Evolutionary conservation across 2,797 vertebrate genomes (phyloP).

Genomic region (Peromyscus melanophrys): DNA sequence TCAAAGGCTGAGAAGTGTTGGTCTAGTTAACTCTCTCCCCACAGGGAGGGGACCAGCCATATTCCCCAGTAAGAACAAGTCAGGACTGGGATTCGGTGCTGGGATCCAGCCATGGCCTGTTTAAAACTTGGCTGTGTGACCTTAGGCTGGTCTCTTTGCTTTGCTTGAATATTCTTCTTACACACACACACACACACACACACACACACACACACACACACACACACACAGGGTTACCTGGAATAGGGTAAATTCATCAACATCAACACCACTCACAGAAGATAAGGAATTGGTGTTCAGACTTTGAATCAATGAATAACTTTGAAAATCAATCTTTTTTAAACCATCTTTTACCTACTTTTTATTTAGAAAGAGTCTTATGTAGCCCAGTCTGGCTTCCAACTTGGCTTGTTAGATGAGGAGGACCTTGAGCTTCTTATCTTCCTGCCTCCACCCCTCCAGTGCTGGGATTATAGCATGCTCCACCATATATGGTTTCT

Average conservation of each 20-base stretch:
- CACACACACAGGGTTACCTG: neutral
- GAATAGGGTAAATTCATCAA: neutral
- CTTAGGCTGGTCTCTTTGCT: neutral
- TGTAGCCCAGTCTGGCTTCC: neutral
- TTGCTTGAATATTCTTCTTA: neutral
- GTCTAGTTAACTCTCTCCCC: neutral
- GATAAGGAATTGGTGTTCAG: neutral
- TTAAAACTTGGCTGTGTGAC: neutral
- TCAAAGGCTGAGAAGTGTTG: constrained; percentile 55
- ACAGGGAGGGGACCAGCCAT: neutral
- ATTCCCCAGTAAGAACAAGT: neutral
- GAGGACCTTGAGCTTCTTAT: neutral
- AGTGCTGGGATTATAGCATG: neutral
- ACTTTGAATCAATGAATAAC: constrained; percentile 48
- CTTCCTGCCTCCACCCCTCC: neutral
- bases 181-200: too few relatives aligned
- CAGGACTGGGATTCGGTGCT: constrained; percentile 19
- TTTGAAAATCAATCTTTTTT: constrained; percentile 46
- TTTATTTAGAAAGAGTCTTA: neutral
- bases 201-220: neutral
- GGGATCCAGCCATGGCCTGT: neutral
- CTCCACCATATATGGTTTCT: neutral
- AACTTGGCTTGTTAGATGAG: neutral
- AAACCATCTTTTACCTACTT: neutral
- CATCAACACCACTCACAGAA: neutral